Evolutionary conservation across 2,888 invertebrate genomes (phyloP).

Genomic region (Eupeodes luniger): DNA sequence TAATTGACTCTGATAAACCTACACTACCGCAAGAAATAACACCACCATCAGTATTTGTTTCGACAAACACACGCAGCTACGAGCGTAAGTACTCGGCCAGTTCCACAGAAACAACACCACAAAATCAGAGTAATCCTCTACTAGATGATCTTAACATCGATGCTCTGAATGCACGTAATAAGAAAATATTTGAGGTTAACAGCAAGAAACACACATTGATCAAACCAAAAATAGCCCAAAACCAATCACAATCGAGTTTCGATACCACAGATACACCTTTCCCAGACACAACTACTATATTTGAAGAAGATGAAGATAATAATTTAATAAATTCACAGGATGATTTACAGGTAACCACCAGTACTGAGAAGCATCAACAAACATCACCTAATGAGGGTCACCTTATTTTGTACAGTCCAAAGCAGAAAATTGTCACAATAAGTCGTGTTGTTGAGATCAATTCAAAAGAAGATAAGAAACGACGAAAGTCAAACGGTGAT

Average conservation of each 20-base stretch:
- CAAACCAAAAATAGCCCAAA: constrained; percentile 78
- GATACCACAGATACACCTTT: constrained; percentile 69
- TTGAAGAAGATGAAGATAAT: constrained; percentile 78
- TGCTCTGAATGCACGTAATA: constrained; percentile 85
- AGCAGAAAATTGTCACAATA: constrained; percentile 88
- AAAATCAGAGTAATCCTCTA: constrained; percentile 80
- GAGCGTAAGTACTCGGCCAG: constrained; percentile 82
- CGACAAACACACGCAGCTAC: constrained; percentile 82
- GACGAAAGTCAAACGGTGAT: constrained; percentile 85
- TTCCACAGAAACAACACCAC: constrained; percentile 79
- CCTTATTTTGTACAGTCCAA: constrained; percentile 77
- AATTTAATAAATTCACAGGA: constrained; percentile 75
- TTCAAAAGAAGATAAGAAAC: constrained; percentile 87
- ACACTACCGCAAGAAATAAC: constrained; percentile 79
- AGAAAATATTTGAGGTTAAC: constrained; percentile 85
- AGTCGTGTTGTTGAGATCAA: constrained; percentile 89
- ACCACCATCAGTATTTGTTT: constrained; percentile 81
- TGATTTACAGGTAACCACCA: constrained; percentile 73
- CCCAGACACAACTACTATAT: constrained; percentile 63
- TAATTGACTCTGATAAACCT: constrained; percentile 80
- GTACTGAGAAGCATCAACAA: constrained; percentile 45
- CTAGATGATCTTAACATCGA: constrained; percentile 85
- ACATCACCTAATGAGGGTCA: constrained; percentile 81
- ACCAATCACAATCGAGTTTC: constrained; percentile 78
- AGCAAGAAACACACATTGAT: constrained; percentile 83